phyloP scores from a whole-genome alignment of 2,888 invertebrate genomes.

The Blastobasis adustella region DNA sequence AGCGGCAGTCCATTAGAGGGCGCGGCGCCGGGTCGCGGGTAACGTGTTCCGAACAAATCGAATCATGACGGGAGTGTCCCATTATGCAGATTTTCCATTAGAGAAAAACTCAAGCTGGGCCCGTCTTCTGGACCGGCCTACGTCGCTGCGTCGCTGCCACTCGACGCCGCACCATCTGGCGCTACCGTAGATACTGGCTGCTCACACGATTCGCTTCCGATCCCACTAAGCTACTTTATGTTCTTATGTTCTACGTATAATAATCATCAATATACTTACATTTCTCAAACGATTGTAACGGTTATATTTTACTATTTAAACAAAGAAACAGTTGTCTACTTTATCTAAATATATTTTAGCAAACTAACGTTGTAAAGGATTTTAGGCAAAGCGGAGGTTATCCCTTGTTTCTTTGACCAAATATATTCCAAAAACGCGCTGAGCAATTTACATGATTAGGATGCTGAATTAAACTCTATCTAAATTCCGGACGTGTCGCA shows the following conservation, averaged over 20 bases:
- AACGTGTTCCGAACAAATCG: conserved; percentile 58
- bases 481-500: conserved; percentile 5
- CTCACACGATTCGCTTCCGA: conserved; percentile 9
- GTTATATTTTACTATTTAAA: too few species aligned
- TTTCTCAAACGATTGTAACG: background rate
- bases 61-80: conserved; percentile 52
- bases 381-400: too few species aligned
- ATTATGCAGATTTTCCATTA: conserved; percentile 71
- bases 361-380: too few species aligned
- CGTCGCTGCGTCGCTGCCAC: conserved; percentile 15
- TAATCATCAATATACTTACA: background rate
- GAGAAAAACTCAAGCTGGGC: conserved; percentile 45
- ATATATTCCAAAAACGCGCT: background rate
- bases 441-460: conserved; percentile 1
- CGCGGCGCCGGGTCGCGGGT: conserved; percentile 25
- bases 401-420: too few species aligned
- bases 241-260: background rate
- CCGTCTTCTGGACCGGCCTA: conserved; percentile 20
- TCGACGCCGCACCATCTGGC: conserved; percentile 5
- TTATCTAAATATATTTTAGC: too few species aligned
- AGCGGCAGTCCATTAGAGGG: conserved; percentile 51
- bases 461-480: background rate
- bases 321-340: too few species aligned
- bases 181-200: conserved; percentile 15
- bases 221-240: too few species aligned